Base-by-base conservation (phyloP, 2,113 vertebrate species). In the Grammomys surdaster region DNA sequence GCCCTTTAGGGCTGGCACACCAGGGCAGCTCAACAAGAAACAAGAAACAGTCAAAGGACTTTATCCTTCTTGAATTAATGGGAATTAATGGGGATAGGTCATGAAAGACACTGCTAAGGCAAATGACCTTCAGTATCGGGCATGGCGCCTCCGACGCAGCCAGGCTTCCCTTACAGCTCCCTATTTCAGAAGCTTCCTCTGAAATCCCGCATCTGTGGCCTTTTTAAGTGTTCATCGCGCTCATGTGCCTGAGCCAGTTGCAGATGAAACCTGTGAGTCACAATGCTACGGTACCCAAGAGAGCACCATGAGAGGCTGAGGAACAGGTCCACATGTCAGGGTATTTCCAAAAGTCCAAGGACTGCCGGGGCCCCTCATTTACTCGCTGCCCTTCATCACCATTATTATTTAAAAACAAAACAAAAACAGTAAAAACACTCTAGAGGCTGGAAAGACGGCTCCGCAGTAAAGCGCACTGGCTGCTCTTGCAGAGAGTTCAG, bases 271-370 rank as follows among this genome's bases (percentile, higher is more conserved):
- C 1, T 14, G 14, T 6, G 56, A 46, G 14, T 26, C 1, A 10
- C 0, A 76, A 4, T 5, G 10, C 43, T 40, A 8, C 12, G 2
- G 11, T 1, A 9, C 16, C 54, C 6, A 5, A 33, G 76, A 56
- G 17, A 67, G 75, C 5, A 56, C n/a, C 1, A 0, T 5, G 22
- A 1, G 6, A 85, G 5, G 48, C 70, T 51, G 51, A n/a, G 36
- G 24, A 70, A 7, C 2, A 7, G 5, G 28, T 10, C 0, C 0
- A 2, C 7, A n/a, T 2, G 26, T n/a, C 3, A 1, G 43, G 7
- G 20, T 65, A 63, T 40, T 82, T 75, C 43, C 56, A 56, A 82
- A 70, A 2, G 20, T 48, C 22, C 48, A 46, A 1, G 8, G 70
- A 16, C 5, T 7, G 22, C 20, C 13, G 13, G 16, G 24, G 3